These are phyloP conservation scores for Stichodactyla mertensii DNA, from an alignment of 64 coral and sea anemone species.

Conservation along the genomic window DNA sequence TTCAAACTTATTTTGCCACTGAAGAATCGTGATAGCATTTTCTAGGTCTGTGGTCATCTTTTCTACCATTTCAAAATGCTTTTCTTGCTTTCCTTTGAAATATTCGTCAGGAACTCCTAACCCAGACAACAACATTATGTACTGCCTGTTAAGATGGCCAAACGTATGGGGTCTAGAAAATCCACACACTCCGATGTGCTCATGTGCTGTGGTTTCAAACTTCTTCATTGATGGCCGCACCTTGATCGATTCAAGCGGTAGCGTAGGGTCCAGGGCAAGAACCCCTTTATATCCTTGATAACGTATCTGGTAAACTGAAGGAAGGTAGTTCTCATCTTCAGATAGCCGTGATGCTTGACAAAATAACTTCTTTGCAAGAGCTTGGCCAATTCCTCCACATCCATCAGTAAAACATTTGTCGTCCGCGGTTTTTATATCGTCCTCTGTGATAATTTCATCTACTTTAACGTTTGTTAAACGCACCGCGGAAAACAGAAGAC, in stretches of 20 bases:
- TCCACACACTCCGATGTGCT: conserved; percentile 68
- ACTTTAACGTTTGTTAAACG: conserved; percentile 22
- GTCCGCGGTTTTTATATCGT: conserved; percentile 46
- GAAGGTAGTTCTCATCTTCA: conserved; percentile 11
- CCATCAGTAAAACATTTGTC: conserved; percentile 83
- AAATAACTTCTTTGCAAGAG: conserved; percentile 20
- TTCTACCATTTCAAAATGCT: conserved; percentile 62
- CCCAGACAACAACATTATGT: conserved; percentile 85
- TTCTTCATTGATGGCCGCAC: conserved; percentile 86
- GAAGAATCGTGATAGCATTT: conserved; percentile 42
- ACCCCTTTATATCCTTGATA: conserved; percentile 82
- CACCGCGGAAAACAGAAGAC: conserved; percentile 57
- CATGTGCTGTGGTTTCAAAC: conserved; percentile 36
- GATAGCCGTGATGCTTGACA: conserved; percentile 25
- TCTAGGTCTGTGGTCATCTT: conserved; percentile 57
- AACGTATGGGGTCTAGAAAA: conserved; percentile 71
- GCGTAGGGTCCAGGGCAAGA: conserved; percentile 42
- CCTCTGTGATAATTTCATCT: conserved; percentile 28
- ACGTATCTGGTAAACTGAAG: conserved; percentile 82
- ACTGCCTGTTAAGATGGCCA: conserved; percentile 83
- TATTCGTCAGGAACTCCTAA: conserved; percentile 60
- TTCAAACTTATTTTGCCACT: conserved; percentile 59
- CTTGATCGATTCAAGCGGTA: conserved; percentile 47
- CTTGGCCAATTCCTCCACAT: conserved; percentile 62
- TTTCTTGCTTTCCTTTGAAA: conserved; percentile 63